Conservation (phyloP, 1,140 invertebrate genomes). For the Hylaeus anthracinus region DNA sequence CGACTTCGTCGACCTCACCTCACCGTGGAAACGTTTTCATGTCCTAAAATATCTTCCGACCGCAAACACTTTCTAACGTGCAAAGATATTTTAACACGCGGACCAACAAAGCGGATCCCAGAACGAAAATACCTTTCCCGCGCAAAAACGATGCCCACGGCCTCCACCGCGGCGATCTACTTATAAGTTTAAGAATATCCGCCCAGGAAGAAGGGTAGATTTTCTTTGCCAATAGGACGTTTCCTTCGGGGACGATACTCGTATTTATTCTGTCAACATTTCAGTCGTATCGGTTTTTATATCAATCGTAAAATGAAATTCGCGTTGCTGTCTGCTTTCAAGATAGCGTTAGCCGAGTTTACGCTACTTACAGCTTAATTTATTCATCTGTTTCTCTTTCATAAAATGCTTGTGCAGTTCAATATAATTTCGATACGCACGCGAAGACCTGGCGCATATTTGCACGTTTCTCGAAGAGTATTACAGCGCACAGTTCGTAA, state of each 20-base stretch:
- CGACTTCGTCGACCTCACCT: slow-evolving; percentile 52
- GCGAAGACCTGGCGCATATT: not conserved
- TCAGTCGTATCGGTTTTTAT: too few species aligned
- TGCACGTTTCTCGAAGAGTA: not conserved
- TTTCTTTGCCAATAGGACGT: too few species aligned
- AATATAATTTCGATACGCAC: not conserved
- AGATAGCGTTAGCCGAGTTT: too few species aligned
- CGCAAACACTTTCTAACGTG: slow-evolving; percentile 60
- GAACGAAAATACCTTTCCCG: slow-evolving; percentile 31
- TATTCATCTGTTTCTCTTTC: too few species aligned
- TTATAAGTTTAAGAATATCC: slow-evolving; percentile 20
- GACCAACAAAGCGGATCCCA: slow-evolving; percentile 54
- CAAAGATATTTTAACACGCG: slow-evolving; percentile 61
- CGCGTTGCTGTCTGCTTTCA: too few species aligned
- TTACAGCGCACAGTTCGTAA: not conserved
- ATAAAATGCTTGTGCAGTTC: too few species aligned
- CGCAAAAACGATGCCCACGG: slow-evolving; percentile 34
- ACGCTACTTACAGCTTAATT: too few species aligned
- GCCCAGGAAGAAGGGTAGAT: too few species aligned
- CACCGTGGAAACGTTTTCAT: slow-evolving; percentile 55
- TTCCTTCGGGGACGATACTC: too few species aligned
- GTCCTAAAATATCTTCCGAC: slow-evolving; percentile 57
- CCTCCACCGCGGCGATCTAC: slow-evolving; percentile 14
- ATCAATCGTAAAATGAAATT: too few species aligned
- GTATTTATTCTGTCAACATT: too few species aligned